Evolutionary conservation across 2,888 invertebrate genomes (phyloP), one percentile per base, ranked within the genome.

Genomic region (Tetheella fluctuosa): DNA sequence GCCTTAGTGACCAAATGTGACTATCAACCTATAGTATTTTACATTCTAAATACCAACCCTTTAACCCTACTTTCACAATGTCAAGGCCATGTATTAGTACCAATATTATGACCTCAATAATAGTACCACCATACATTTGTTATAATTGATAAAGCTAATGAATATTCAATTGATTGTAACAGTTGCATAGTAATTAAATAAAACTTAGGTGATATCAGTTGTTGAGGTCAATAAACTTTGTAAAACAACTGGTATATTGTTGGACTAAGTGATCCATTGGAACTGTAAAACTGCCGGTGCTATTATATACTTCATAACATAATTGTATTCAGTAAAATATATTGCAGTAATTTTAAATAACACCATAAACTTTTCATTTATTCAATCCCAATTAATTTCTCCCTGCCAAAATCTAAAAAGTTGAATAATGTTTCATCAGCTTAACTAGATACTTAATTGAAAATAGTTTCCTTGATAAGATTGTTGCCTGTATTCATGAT

Each of bases 161-260:
- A 55, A 55, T 55, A 55, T 37, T 55, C 55, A 55, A 20, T 55
- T 55, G 55, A 30, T 23, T 55, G 55, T 48, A 10, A 48, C 48
- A 48, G 48, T 34, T 55, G 23, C 55, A 55, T 55, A 34, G 37
- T 34, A 55, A 55, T 55, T 55, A 55, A 55, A 55, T 55, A 55
- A 55, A 55, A 55, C 55, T 55, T 23, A 37, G 34, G 13, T 55
- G 48, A 34, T 55, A 55, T 55, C 55, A 55, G 23, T 55, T 34
- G 17, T 13, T 15, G 23, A 55, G 55, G 34, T 34, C 55, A 34
- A 55, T 34, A 37, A 30, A 55, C 55, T 55, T 55, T 48, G 17
- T 54, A 10, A 17, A 28, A 54, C 54, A 25, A 30, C 54, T 54
- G 28, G 54, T 48, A 20, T 10, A 10, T 48, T 17, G n/a, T 42